These are phyloP conservation scores for Aphelinus atriplicis DNA, from an alignment of 1,140 invertebrate genomes.

Conservation along the genomic window DNA sequence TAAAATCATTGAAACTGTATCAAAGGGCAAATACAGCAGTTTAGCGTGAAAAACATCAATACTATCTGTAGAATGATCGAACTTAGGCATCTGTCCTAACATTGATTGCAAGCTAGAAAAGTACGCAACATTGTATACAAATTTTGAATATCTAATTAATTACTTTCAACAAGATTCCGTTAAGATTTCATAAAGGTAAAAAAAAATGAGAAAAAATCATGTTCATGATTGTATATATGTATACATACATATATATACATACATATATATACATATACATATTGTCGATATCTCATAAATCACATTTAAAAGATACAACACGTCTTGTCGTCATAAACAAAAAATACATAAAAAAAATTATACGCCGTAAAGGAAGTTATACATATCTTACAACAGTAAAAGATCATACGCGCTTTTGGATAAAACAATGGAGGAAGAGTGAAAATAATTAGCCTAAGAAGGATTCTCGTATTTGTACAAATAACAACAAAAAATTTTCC, in stretches of 20 bases:
- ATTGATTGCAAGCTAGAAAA: constrained; percentile 7
- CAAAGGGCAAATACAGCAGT: no score
- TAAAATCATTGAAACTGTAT: no score
- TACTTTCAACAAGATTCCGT: constrained; percentile 1
- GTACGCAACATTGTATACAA: background rate
- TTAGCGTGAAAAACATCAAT: no score
- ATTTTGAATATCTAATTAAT: constrained; percentile 10
- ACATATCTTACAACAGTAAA: constrained; percentile 9
- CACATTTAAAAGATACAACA: constrained; percentile 33
- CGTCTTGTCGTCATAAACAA: constrained; percentile 2
- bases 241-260: no score
- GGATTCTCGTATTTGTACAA: constrained; percentile 20
- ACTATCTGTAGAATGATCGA: background rate
- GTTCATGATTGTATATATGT: constrained; percentile 16
- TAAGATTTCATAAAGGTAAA: constrained; percentile 9
- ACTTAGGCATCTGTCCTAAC: constrained; percentile 13
- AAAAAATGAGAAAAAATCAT: constrained; percentile 24
- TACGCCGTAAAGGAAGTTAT: constrained; percentile 1
- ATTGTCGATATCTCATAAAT: background rate
- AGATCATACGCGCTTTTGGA: constrained; percentile 10
- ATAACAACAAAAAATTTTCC: constrained; percentile 13
- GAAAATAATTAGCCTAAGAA: constrained; percentile 32
- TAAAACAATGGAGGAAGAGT: constrained; percentile 14
- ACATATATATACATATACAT: no score
- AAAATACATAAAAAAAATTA: constrained; percentile 25